These are phyloP conservation scores for Delia radicum DNA, from an alignment of 1,140 invertebrate genomes.

Conservation along the genomic window DNA sequence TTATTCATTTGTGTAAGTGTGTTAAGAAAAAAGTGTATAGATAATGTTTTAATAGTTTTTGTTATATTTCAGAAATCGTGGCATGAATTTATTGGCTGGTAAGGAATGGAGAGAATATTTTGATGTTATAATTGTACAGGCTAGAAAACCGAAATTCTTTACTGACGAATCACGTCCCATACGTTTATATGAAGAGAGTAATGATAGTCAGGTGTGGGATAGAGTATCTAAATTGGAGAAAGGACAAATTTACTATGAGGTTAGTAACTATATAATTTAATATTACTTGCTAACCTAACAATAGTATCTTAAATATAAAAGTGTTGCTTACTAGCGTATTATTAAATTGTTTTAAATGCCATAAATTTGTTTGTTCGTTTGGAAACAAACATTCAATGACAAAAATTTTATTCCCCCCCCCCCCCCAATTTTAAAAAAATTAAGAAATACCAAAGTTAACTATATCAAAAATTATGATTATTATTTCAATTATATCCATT, in stretches of 20 bases:
- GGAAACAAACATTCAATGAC: no score
- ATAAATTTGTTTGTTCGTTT: no score
- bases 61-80: slow-evolving; percentile 72
- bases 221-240: slow-evolving; percentile 83
- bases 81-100: slow-evolving; percentile 89
- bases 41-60: not conserved
- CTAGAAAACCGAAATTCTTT: slow-evolving; percentile 95
- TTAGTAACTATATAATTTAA: no score
- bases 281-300: no score
- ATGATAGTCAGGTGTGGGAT: slow-evolving; percentile 85
- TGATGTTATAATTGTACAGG: slow-evolving; percentile 92
- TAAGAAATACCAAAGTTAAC: no score
- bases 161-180: slow-evolving; percentile 88
- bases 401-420: no score
- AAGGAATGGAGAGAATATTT: slow-evolving; percentile 88
- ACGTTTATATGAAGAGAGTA: slow-evolving; percentile 80
- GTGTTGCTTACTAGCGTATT: no score
- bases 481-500: no score
- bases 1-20: slow-evolving; percentile 93
- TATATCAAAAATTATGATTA: no score
- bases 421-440: no score
- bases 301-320: no score
- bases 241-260: slow-evolving; percentile 91
- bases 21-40: not conserved
- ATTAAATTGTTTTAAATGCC: no score